Conservation (phyloP, 92 coral and sea anemone genomes). For the Phenganax marumi region DNA sequence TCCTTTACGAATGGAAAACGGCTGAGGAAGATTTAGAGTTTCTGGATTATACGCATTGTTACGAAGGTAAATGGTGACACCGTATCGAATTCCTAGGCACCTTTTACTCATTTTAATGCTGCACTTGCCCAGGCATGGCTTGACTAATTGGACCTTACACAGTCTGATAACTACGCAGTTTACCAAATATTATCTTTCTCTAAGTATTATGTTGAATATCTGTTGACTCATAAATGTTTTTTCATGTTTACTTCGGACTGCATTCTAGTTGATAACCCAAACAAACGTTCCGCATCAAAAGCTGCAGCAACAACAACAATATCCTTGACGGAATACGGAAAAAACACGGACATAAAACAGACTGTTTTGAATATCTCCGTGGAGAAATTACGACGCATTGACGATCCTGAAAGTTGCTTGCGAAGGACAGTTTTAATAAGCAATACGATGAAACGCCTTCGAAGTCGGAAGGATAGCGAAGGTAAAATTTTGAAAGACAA, state of each 20-base stretch:
- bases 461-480: slow-evolving; percentile 37
- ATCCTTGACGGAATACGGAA: slow-evolving; percentile 8
- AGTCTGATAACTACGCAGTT: not conserved
- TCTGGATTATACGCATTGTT: slow-evolving; percentile 55
- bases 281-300: slow-evolving; percentile 25
- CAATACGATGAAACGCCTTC: slow-evolving; percentile 86
- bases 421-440: slow-evolving; percentile 91
- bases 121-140: not conserved
- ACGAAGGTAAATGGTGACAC: slow-evolving; percentile 27
- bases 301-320: slow-evolving; percentile 31
- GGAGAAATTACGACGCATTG: slow-evolving; percentile 84
- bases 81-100: not conserved
- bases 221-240: slow-evolving; percentile 28
- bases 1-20: slow-evolving; percentile 84
- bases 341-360: slow-evolving; percentile 53
- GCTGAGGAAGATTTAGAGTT: slow-evolving; percentile 77
- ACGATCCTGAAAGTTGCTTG: slow-evolving; percentile 89
- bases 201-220: slow-evolving; percentile 21
- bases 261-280: slow-evolving; percentile 32
- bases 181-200: slow-evolving; percentile 21
- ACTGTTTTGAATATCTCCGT: slow-evolving; percentile 79
- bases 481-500: not conserved
- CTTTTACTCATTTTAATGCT: not conserved
- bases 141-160: slow-evolving; percentile 3
- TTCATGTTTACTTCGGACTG: slow-evolving; percentile 16